Evolutionary conservation across 2,888 invertebrate genomes (phyloP), one percentile per base, ranked within the genome.

Genomic region (Drosophila parthenogenetica): DNA sequence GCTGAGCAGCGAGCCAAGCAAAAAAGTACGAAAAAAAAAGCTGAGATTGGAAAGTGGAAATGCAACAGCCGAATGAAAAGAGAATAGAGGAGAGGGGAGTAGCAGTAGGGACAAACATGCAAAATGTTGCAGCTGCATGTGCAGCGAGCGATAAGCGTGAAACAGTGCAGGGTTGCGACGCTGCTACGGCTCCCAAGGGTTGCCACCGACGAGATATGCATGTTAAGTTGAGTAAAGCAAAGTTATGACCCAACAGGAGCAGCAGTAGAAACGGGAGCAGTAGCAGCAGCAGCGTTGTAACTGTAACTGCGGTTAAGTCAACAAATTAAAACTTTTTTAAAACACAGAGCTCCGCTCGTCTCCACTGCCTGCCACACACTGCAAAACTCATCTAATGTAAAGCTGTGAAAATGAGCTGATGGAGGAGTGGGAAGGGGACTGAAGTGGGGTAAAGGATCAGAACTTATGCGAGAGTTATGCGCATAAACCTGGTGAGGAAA

Each of bases 301-400:
- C 89, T 88, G 83, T 85, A 87, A 85, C 89, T 89, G 85, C 88
- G 85, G 85, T 89, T 85, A 89, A 85, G 85, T 85, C 88, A 85
- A 85, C 89, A 85, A 85, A 89, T 85, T 85, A 89, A 85, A 85
- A 85, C 89, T 85, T 85, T 84, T 85, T 71, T 73, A 42, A 69
- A 80, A 54, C 64, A 55, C 42, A 29, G 29, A 29, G 29, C 35
- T 68, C 59, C 13, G 1, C 40, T 14, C 39, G 5, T 39, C 43
- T 45, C 53, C 29, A 19, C 10, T 42, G 42, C 19, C 17, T 13
- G 35, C n/a, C 10, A 37, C 48, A 32, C 57, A 46, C 1, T 37
- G 17, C 35, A 35, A 46, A 62, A 22, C 49, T 37, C 22, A 55
- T 61, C 80, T 77, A 69, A 73, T 73, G 60, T 42, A 63, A 60